These are phyloP conservation scores for Pogonus chalceus DNA, from an alignment of 1,140 invertebrate genomes.

Conservation along the genomic window DNA sequence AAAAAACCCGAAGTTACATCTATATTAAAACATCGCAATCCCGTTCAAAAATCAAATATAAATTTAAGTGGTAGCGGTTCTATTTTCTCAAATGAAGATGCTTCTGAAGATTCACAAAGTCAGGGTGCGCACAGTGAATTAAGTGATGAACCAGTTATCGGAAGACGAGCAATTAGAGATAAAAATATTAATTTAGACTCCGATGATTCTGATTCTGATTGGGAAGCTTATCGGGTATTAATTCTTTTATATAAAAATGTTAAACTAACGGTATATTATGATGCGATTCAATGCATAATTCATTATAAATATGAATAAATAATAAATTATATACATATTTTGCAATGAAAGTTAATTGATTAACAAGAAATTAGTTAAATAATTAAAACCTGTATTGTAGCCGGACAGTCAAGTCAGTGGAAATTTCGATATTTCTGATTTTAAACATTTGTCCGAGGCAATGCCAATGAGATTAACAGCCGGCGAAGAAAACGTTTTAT, in stretches of 20 bases:
- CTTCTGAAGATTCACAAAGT: slow-evolving; percentile 45
- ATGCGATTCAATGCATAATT: too few relatives aligned
- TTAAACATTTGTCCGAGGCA: slow-evolving; percentile 60
- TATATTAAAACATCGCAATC: slow-evolving; percentile 45
- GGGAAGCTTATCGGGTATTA: slow-evolving; percentile 40
- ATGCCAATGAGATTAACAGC: slow-evolving; percentile 50
- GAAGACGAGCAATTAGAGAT: slow-evolving; percentile 50
- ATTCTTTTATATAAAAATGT: slow-evolving; percentile 6
- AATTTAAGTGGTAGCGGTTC: slow-evolving; percentile 14
- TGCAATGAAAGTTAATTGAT: too few relatives aligned
- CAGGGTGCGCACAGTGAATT: slow-evolving; percentile 45
- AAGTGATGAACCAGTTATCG: slow-evolving; percentile 54
- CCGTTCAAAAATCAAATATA: slow-evolving; percentile 38
- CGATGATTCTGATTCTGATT: slow-evolving; percentile 44
- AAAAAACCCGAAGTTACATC: slow-evolving; percentile 39
- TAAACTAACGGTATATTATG: not conserved
- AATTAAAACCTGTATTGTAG: slow-evolving; percentile 8
- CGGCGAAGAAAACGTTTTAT: slow-evolving; percentile 53
- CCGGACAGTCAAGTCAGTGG: slow-evolving; percentile 29
- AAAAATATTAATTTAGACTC: slow-evolving; percentile 33
- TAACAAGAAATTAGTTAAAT: too few relatives aligned
- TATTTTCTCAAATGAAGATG: slow-evolving; percentile 21
- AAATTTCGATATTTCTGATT: slow-evolving; percentile 54
- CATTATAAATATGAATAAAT: too few relatives aligned
- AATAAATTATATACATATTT: too few relatives aligned